Evolutionary conservation across 2,113 vertebrate genomes (phyloP), one percentile per base, ranked within the genome.

Genomic region (Paramisgurnus dabryanus): DNA sequence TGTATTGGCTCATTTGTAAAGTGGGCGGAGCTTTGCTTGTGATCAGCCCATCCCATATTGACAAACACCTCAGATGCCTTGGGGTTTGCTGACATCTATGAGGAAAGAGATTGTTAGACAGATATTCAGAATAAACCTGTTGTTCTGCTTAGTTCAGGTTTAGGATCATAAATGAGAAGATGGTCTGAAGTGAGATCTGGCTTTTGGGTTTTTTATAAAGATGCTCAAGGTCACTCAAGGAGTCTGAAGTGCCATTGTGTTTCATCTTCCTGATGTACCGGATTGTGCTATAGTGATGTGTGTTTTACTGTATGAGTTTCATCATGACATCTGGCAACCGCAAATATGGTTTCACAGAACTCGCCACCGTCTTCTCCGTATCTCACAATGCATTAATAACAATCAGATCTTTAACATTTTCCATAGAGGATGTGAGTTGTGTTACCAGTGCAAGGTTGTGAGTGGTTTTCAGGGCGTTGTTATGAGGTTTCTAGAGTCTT

Each of bases 221-320:
- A 47, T 75, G 22, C 58, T 76, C 77, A 82, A 76, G 72, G 45
- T 67, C 66, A 76, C 61, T 34, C 27, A 34, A 34, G 45, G 49
- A 65, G 68, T 60, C 60, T 69, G 41, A 61, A 3, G 41, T 57
- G 61, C 60, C 61, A 39, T 80, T 74, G 39, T 12, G 10, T 60
- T 45, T 53, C 47, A 43, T 64, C 43, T 67, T 8, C 39, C 10
- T 55, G 34, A 10, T 22, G 50, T n/a, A 12, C 50, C 27, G 55
- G n/a, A 60, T 45, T 60, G 50, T 53, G 50, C 12, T 53, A 13
- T 4, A 5, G 50, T 53, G 15, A 13, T 53, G 8, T 8, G 43
- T 47, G 34, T 63, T 45, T 63, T 49, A 34, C 13, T 53, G 4
- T 49, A 1, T 45, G 2, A 13, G 50, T 13, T 13, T 13, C 50